Evolutionary conservation across 2,888 invertebrate genomes (phyloP), one percentile per base, ranked within the genome.

Genomic region (Schizotus pectinicornis): DNA sequence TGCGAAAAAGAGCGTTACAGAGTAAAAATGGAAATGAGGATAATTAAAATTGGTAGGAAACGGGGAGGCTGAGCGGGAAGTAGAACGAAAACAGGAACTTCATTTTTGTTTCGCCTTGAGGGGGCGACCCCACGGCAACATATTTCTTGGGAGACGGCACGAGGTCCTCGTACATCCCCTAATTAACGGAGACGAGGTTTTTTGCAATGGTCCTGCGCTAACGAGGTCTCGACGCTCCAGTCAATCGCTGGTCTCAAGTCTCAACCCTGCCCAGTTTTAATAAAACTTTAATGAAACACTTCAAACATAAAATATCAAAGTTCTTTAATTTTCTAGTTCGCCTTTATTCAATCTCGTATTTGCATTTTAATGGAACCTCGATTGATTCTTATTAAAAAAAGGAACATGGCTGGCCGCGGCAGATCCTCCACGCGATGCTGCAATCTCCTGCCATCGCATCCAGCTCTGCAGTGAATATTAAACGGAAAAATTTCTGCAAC

Each of bases 1-100:
- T 69, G 69, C 65, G 68, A 71, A 73, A 71, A 73, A 68, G 71
- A 73, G 66, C 70, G 69, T 65, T 67, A 64, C 68, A 58, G 62
- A 62, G 67, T 66, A 72, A 64, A 68, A 74, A 71, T 74, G 74
- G 72, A 75, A 75, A 74, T 75, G 71, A 73, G 70, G 68, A 74
- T 75, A 74, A 75, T 75, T 74, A 73, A 74, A 75, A 74, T 67
- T 67, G 70, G 64, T 59, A 53, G 65, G 64, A 65, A 63, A 67
- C 56, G 62, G 14, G n/a, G 39, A 14, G 50, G 51, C 51, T 48
- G 46, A 46, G 46, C 33, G 47, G 49, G 49, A 49, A 49, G 37
- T 37, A 45, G 9, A 47, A 32, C 45, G 22, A 35, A 9, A 35
- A 11, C 11, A n/a, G 22, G 11, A 11, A 36, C 11, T 22, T 22